Evolutionary conservation across 2,113 vertebrate species (phyloP).

Genomic region (Synodontis membranacea): DNA sequence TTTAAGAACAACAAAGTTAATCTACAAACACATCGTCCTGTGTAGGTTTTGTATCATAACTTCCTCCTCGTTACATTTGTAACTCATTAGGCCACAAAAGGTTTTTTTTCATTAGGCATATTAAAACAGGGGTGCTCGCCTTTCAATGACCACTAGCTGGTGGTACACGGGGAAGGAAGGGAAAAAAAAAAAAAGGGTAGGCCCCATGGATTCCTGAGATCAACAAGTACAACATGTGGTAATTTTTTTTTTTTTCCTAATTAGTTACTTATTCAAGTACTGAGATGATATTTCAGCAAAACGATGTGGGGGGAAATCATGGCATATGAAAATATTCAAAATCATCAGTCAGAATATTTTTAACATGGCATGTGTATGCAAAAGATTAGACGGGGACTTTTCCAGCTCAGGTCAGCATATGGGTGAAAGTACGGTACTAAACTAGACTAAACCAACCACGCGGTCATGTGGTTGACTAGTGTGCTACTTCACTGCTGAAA

Average conservation of each 20-base stretch:
- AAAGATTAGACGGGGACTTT: constrained; percentile 6
- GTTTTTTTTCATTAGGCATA: neutral
- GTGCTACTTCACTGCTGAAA: neutral
- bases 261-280: no score
- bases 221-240: neutral
- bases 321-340: neutral
- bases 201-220: neutral
- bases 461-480: neutral
- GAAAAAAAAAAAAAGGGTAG: neutral
- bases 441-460: neutral
- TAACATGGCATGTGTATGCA: neutral
- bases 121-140: neutral
- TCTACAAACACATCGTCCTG: neutral
- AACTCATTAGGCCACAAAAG: neutral
- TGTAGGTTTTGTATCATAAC: neutral
- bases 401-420: neutral
- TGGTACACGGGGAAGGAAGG: no score
- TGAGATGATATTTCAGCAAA: no score
- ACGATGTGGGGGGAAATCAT: neutral
- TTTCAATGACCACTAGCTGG: neutral
- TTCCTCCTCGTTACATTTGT: neutral
- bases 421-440: neutral
- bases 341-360: neutral
- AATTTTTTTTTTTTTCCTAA: neutral
- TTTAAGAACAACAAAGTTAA: neutral